phyloP scores from a whole-genome alignment of 2,888 invertebrate genomes.

The Cephus sareptanus region DNA sequence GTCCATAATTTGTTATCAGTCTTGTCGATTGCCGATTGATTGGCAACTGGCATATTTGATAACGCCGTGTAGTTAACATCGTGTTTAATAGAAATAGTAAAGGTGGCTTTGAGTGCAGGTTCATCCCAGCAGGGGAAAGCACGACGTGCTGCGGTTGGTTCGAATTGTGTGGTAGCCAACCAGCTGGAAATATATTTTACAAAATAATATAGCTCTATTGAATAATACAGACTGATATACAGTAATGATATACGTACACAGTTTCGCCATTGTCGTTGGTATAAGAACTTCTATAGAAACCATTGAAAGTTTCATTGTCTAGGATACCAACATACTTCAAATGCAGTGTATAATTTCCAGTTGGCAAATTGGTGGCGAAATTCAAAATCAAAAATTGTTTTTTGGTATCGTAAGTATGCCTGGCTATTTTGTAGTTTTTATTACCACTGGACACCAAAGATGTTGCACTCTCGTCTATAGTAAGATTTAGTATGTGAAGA shows the following conservation, averaged over 20 bases:
- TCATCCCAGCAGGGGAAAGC: slow-evolving; percentile 74
- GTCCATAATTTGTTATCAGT: slow-evolving; percentile 30
- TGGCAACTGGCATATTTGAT: slow-evolving; percentile 51
- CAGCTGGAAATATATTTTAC: slow-evolving; percentile 64
- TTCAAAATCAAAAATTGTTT: slow-evolving; percentile 44
- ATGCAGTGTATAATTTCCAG: slow-evolving; percentile 70
- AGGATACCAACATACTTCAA: slow-evolving; percentile 69
- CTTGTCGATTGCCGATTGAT: slow-evolving; percentile 7
- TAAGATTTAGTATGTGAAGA: no score
- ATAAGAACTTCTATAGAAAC: slow-evolving; percentile 78
- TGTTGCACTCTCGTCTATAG: no score
- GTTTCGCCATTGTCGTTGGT: slow-evolving; percentile 63
- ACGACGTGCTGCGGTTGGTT: slow-evolving; percentile 66
- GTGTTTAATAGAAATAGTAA: slow-evolving; percentile 44
- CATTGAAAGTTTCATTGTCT: slow-evolving; percentile 68
- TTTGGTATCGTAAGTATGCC: slow-evolving; percentile 26
- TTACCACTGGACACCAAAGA: slow-evolving; percentile 55
- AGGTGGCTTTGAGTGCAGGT: slow-evolving; percentile 70
- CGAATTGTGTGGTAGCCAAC: slow-evolving; percentile 77
- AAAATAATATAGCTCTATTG: no score
- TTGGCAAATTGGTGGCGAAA: slow-evolving; percentile 30
- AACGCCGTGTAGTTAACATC: slow-evolving; percentile 28
- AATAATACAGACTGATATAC: no score
- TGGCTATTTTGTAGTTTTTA: not conserved
- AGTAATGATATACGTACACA: slow-evolving; percentile 39